These are phyloP conservation scores for Chascanopsetta lugubris DNA, from an alignment of 2,113 vertebrate species.

Conservation along the genomic window DNA sequence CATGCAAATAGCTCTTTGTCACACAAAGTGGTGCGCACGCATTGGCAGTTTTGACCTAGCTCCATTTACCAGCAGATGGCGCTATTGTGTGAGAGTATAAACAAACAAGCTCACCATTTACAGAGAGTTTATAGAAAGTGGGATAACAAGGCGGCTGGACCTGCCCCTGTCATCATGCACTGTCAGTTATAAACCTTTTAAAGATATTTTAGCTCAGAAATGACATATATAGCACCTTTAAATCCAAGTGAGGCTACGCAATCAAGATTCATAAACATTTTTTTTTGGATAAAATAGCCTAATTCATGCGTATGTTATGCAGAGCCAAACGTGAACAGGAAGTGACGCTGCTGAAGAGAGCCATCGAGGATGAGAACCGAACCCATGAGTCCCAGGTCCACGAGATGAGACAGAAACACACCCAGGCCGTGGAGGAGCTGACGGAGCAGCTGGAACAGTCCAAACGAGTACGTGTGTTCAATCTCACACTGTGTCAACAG, in stretches of 20 bases:
- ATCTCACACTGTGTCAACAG: not conserved
- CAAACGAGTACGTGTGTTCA: slow-evolving; percentile 85
- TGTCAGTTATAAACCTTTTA: too few species aligned
- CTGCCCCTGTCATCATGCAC: too few species aligned
- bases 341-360: slow-evolving; percentile 89
- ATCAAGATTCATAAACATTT: too few species aligned
- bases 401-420: slow-evolving; percentile 96
- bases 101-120: too few species aligned
- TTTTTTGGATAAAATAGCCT: not conserved
- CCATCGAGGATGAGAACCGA: slow-evolving; percentile 91
- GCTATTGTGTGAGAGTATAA: too few species aligned
- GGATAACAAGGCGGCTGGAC: too few species aligned
- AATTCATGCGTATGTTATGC: slow-evolving; percentile 22
- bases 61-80: too few species aligned
- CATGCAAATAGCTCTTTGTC: not conserved
- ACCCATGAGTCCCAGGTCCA: slow-evolving; percentile 91
- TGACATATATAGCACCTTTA: not conserved
- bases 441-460: slow-evolving; percentile 94
- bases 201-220: not conserved
- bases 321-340: slow-evolving; percentile 97
- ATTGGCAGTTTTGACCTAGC: too few species aligned
- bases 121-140: too few species aligned
- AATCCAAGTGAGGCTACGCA: too few species aligned
- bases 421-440: slow-evolving; percentile 90
- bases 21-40: too few species aligned